These are phyloP conservation scores for Sinella curviseta DNA, from an alignment of 1,140 invertebrate genomes.

Conservation along the genomic window DNA sequence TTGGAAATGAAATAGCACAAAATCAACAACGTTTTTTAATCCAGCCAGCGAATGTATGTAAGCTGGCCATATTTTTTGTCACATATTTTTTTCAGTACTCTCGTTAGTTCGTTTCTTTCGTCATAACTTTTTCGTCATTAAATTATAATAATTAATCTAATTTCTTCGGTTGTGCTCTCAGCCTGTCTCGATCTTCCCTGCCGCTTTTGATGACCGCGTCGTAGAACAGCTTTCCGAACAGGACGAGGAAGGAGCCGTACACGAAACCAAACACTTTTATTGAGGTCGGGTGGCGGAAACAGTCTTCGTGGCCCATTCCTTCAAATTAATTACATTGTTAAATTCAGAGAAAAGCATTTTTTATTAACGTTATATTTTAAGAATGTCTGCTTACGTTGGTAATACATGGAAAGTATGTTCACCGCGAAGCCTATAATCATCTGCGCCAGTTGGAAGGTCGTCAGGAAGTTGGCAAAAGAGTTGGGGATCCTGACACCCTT, in stretches of 20 bases:
- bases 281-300: background rate
- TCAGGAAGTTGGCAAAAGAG: constrained; percentile 14
- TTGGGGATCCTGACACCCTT: constrained; percentile 15
- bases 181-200: too few species aligned
- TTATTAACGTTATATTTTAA: background rate
- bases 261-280: background rate
- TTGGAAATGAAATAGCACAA: too few species aligned
- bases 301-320: background rate
- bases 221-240: constrained; percentile 15
- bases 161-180: too few species aligned
- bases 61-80: too few species aligned
- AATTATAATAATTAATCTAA: too few species aligned
- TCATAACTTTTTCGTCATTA: too few species aligned
- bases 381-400: constrained; percentile 6
- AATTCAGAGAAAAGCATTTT: background rate
- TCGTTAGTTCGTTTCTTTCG: too few species aligned
- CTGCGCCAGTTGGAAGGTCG: constrained; percentile 28
- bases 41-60: too few species aligned
- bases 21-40: too few species aligned
- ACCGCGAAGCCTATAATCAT: constrained; percentile 30
- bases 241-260: background rate
- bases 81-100: too few species aligned
- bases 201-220: background rate
- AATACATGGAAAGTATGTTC: constrained; percentile 14
- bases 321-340: background rate